These are phyloP conservation scores for Pachyseris speciosa DNA, from an alignment of 64 coral and sea anemone genomes.

Conservation along the genomic window DNA sequence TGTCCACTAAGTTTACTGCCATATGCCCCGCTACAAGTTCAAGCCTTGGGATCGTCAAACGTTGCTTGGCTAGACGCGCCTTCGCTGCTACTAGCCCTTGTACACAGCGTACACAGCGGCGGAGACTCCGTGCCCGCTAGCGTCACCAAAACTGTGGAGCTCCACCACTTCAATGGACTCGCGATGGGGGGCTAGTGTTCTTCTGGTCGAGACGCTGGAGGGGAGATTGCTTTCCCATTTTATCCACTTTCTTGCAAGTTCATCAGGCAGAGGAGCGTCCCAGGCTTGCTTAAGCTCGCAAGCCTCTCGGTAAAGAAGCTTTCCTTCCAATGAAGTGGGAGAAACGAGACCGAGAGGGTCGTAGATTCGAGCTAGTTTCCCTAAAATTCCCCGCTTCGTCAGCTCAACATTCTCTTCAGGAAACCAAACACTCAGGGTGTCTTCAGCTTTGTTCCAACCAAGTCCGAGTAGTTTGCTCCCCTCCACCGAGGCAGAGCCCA, in stretches of 20 bases:
- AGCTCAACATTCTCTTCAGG: background rate
- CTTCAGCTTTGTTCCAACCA: too few relatives aligned
- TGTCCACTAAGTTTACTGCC: slow-evolving; percentile 14
- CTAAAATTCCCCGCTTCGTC: slow-evolving; percentile 27
- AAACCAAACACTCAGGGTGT: too few relatives aligned
- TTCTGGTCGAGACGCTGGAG: background rate
- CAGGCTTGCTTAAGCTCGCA: slow-evolving; percentile 7
- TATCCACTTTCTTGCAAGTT: background rate
- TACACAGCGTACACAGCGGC: slow-evolving; percentile 3
- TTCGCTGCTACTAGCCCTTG: slow-evolving; percentile 43
- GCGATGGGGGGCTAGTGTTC: background rate
- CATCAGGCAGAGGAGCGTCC: slow-evolving; percentile 9
- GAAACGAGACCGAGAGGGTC: slow-evolving; percentile 9
- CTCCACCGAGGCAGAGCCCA: too few relatives aligned
- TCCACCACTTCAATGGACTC: slow-evolving; percentile 1
- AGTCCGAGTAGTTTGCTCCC: too few relatives aligned
- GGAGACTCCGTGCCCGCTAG: background rate
- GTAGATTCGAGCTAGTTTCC: slow-evolving; percentile 12
- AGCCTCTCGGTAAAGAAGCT: background rate
- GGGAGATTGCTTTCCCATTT: background rate
- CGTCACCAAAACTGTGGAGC: slow-evolving; percentile 15
- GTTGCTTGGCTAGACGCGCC: slow-evolving; percentile 24
- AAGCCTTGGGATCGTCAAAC: slow-evolving; percentile 57
- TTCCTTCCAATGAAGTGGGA: slow-evolving; percentile 5
- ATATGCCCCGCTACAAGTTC: slow-evolving; percentile 53